phyloP scores from a whole-genome alignment of 2,113 vertebrate species.

The Engystomops pustulosus region DNA sequence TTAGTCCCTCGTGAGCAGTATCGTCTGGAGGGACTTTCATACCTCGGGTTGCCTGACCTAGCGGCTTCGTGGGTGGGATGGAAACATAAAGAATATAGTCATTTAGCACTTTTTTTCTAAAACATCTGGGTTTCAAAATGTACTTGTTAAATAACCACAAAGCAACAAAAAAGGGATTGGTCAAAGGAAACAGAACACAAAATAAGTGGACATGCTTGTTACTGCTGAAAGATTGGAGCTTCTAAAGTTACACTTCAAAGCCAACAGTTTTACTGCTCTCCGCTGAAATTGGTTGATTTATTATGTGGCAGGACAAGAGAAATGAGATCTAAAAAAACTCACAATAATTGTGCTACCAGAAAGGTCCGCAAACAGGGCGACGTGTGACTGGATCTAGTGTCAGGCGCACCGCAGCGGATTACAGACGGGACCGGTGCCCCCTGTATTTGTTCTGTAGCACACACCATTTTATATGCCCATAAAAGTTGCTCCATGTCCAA shows the following conservation, averaged over 20 bases:
- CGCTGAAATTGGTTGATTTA: conserved; percentile 47
- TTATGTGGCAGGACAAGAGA: conserved; percentile 55
- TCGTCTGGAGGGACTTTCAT: background rate
- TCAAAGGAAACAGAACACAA: conserved; percentile 49
- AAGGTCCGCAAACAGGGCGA: background rate
- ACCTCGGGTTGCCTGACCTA: background rate
- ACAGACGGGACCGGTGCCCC: background rate
- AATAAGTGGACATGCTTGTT: conserved; percentile 54
- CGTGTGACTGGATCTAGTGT: conserved; percentile 14
- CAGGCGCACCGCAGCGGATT: background rate
- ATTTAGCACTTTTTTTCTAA: conserved; percentile 43
- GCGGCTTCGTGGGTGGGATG: conserved; percentile 47
- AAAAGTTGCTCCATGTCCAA: conserved; percentile 1
- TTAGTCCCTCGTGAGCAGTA: background rate
- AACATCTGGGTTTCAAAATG: conserved; percentile 51
- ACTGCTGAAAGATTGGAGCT: conserved; percentile 52
- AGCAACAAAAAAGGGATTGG: conserved; percentile 45
- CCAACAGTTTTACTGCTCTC: conserved; percentile 24
- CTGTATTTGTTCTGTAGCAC: background rate
- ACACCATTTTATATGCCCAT: conserved; percentile 36
- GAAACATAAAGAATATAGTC: conserved; percentile 20
- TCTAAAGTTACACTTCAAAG: conserved; percentile 55
- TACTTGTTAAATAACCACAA: conserved; percentile 52
- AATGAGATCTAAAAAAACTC: conserved; percentile 35
- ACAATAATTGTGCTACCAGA: conserved; percentile 19